phyloP scores from a whole-genome alignment of 2,888 invertebrate genomes.

The Clivina fossor region DNA sequence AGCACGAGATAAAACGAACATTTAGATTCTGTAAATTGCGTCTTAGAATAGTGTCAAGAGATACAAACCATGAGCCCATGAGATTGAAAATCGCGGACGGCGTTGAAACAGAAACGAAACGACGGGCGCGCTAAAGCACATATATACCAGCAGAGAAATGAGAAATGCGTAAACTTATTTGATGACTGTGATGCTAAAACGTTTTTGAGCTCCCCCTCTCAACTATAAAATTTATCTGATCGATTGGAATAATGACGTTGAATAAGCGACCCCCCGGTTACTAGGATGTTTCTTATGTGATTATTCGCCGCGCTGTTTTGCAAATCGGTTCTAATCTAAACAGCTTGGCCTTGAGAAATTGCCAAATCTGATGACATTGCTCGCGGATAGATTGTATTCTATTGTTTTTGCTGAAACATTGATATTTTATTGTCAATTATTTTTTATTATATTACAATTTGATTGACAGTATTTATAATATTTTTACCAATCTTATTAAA shows the following conservation, averaged over 20 bases:
- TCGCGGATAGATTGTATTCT: too few relatives aligned
- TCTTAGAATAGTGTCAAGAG: slow-evolving; percentile 31
- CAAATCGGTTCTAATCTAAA: too few relatives aligned
- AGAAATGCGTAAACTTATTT: slow-evolving; percentile 15
- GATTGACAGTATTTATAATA: too few relatives aligned
- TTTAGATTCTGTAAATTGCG: slow-evolving; percentile 28
- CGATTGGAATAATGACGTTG: slow-evolving; percentile 29
- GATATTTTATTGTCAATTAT: too few relatives aligned
- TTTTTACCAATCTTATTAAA: too few relatives aligned
- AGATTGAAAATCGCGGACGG: slow-evolving; percentile 23
- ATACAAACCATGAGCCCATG: slow-evolving; percentile 2
- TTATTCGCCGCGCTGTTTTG: too few relatives aligned
- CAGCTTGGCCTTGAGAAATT: too few relatives aligned
- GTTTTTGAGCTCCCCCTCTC: too few relatives aligned
- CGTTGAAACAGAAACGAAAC: slow-evolving; percentile 3
- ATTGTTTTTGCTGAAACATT: too few relatives aligned
- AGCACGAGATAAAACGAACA: slow-evolving; percentile 25
- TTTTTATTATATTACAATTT: too few relatives aligned
- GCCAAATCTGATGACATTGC: too few relatives aligned
- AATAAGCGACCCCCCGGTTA: slow-evolving; percentile 13
- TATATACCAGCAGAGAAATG: background rate
- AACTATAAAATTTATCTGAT: slow-evolving; percentile 29
- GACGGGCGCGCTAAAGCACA: background rate
- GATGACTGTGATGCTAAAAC: slow-evolving; percentile 28
- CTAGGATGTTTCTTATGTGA: too few relatives aligned